Base-by-base conservation (phyloP, 1,140 invertebrate genomes). In the Lucilia sericata region DNA sequence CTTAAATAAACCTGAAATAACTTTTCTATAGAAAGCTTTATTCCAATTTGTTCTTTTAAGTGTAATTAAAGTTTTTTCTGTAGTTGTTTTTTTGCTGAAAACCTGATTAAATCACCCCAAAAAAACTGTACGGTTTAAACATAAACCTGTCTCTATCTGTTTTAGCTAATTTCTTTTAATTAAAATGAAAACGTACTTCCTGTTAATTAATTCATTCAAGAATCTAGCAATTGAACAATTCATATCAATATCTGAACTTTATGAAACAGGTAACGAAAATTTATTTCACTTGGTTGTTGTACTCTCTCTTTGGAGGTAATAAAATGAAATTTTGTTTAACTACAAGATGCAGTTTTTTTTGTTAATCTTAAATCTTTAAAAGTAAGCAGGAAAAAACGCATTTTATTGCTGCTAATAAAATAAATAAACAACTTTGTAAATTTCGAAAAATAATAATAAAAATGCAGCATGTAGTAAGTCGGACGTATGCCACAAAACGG, bases 361-460 rank as follows among this genome's bases (percentile, higher is more conserved):
- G 4, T 12, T 55, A 55, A 55, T 55, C 51, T 55, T 14, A 55
- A 55, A 55, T 55, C 51, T 55, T 19, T n/a, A n/a, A 5, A 60
- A 17, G 2, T 7, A n/a, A 60, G n/a, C 25, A 60, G 14, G 5
- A 21, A 70, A 70, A 21, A 10, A 70, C 65, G 65, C 65, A 70
- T 70, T 70, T 70, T 70, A 70, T 70, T 70, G 19, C 65, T 25
- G 65, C 65, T 21, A 70, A 70, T 70, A 70, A 70, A 70, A 70
- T 70, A 70, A 70, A 19, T 25, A 70, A 70, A 70, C 65, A 70
- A 70, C 65, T 21, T 21, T 70, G n/a, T 70, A 70, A 25, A 70
- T 55, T 55, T 55, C 9, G 49, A 0, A 42, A 42, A 42, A 42
- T 42, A 42, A 42, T 42, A 42, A 42, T 42, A 42, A 42, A 42